Evolutionary conservation across 2,888 invertebrate species (phyloP), one percentile per base, ranked within the genome.

Genomic region (Hypena proboscidalis): DNA sequence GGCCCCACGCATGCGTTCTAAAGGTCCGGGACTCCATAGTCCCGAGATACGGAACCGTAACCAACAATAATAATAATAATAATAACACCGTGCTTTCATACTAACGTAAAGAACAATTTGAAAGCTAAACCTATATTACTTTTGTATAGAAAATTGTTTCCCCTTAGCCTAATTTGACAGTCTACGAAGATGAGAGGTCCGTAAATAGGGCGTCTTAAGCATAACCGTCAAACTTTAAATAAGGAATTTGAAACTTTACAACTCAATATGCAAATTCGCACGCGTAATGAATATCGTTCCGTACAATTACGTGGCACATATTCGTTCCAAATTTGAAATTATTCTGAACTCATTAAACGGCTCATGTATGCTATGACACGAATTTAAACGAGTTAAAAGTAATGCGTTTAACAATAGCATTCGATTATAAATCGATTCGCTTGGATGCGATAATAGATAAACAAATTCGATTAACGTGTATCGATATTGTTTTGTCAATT

Each of bases 231-330:
- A 10, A 25, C 9, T 19, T 30, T 15, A 30, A 30, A 30, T 20
- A 11, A 6, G 27, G 40, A 43, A 39, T 37, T 26, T 13, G 11
- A 32, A 58, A 54, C 40, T 51, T 51, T 49, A 26, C 27, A 41
- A 48, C 38, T 48, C 21, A 38, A 41, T 13, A 60, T 55, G 45
- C 40, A 46, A 60, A 60, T 58, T 51, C 27, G 17, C 37, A 39
- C 20, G 9, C 27, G 3, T 48, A 52, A 50, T 58, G 54, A 48
- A 49, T 44, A 49, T 49, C 26, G 19, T 35, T 27, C 32, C 42
- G 47, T 50, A 38, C 29, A 58, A 50, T 62, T 62, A 54, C 37
- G 37, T 10, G 41, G 27, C 21, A 44, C 45, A 39, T 43, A 19
- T 45, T 34, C 43, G 11, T 22, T 42, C 29, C 31, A 49, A 38